Evolutionary conservation across 2,113 vertebrate species (phyloP), one percentile per base, ranked within the genome.

Genomic region (Pycnonotus jocosus): DNA sequence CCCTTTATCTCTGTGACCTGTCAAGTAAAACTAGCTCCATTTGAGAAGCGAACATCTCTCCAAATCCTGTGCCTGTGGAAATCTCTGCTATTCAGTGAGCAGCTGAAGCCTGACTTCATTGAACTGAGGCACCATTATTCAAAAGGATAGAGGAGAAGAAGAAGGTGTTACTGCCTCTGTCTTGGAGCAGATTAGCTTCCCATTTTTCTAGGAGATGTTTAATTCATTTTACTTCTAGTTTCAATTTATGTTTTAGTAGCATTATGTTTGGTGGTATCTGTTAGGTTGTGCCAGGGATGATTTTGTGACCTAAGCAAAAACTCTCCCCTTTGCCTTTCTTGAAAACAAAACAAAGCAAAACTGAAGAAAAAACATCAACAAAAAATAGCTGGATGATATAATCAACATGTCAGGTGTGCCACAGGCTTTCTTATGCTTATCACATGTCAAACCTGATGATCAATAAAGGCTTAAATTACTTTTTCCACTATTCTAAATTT

Each of bases 241-340:
- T 70, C 40, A 57, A 33, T 81, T 80, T 86, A 35, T 69, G 16
- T 57, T 57, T 71, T 74, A 48, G 4, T 60, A 81, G 16, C 19
- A 27, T 31, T 78, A 31, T 23, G 2, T 50, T 74, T 50, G 8
- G 21, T 79, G 21, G 3, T 31, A 71, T 58, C 12, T 87, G 10
- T 42, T 40, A 37, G 25, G 17, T 62, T 71, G 30, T 85, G 42
- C 1, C 30, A 79, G 25, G 72, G 35, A 85, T 62, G 66, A 71
- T 62, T 91, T 56, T 51, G n/a, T 56, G 71, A 78, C 19, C 18
- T 30, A 27, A 81, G 38, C 8, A 81, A 87, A 89, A n/a, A 7
- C 3, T n/a, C 51, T 4, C 5, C 1, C 1, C 3, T 13, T 8
- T 10, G 0, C 4, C 9, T 25, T 69, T 66, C 53, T 38, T 9